Conservation (phyloP, 92 coral and sea anemone genomes). For the Epizoanthus scotinus region DNA sequence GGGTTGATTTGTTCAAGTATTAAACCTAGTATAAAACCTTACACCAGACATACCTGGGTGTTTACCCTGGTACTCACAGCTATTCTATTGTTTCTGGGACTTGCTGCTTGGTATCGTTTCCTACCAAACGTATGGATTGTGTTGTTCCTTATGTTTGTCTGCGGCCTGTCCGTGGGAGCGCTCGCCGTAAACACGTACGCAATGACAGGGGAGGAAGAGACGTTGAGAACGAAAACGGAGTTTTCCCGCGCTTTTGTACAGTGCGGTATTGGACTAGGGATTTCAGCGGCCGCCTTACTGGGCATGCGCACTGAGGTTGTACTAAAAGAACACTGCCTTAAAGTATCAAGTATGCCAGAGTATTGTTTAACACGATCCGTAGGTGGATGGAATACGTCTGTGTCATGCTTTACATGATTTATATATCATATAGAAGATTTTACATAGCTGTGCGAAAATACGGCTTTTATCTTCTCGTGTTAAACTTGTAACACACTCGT, state of each 20-base stretch:
- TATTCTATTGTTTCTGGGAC: slow-evolving; percentile 49
- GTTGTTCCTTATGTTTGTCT: slow-evolving; percentile 48
- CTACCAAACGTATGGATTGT: slow-evolving; percentile 67
- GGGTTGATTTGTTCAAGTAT: slow-evolving; percentile 26
- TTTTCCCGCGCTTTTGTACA: slow-evolving; percentile 89
- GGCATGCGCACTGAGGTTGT: slow-evolving; percentile 72
- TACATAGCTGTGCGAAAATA: too few relatives aligned
- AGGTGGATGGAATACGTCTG: slow-evolving; percentile 64
- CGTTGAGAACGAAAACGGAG: slow-evolving; percentile 48
- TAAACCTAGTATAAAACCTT: slow-evolving; percentile 27
- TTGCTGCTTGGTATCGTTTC: slow-evolving; percentile 75
- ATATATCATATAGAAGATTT: too few relatives aligned
- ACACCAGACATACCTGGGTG: slow-evolving; percentile 67
- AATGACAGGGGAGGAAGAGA: slow-evolving; percentile 49
- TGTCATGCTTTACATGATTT: slow-evolving; percentile 27
- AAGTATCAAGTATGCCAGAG: slow-evolving; percentile 37
- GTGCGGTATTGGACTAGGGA: slow-evolving; percentile 70
- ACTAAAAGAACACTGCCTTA: slow-evolving; percentile 59
- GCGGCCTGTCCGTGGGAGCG: slow-evolving; percentile 67
- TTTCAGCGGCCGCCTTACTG: slow-evolving; percentile 60
- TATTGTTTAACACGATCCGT: slow-evolving; percentile 69
- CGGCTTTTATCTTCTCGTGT: too few relatives aligned
- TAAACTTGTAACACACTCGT: too few relatives aligned
- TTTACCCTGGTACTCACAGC: slow-evolving; percentile 53
- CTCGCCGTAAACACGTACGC: slow-evolving; percentile 69